These are phyloP conservation scores for Aspiorhynchus laticeps DNA, from an alignment of 2,113 vertebrate genomes.

Conservation along the genomic window DNA sequence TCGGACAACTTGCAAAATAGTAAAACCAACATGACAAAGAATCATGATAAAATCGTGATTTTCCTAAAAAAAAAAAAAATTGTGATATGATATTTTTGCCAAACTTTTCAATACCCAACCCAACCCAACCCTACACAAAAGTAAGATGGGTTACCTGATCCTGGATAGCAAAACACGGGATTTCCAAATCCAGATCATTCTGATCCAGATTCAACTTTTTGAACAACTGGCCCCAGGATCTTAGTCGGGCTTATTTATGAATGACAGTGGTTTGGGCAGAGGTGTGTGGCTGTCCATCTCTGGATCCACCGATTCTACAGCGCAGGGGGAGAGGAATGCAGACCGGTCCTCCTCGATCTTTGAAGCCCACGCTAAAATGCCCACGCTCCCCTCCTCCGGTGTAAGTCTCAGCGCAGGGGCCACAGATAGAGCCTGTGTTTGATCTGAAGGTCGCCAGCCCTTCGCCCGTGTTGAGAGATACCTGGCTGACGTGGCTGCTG, in stretches of 20 bases:
- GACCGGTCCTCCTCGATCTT: slow-evolving; percentile 79
- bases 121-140: too few species aligned
- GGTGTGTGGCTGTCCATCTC: slow-evolving; percentile 63
- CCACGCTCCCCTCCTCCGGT: slow-evolving; percentile 61
- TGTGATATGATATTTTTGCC: too few species aligned
- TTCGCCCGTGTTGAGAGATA: slow-evolving; percentile 92
- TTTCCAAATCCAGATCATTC: too few species aligned
- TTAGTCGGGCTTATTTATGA: slow-evolving; percentile 73
- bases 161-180: too few species aligned
- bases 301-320: slow-evolving; percentile 65
- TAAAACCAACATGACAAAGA: too few species aligned
- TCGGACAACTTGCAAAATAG: too few species aligned
- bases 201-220: too few species aligned
- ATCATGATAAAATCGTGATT: too few species aligned
- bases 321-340: slow-evolving; percentile 77
- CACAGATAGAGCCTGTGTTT: slow-evolving; percentile 95
- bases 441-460: slow-evolving; percentile 95
- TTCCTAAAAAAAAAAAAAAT: too few species aligned
- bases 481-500: slow-evolving; percentile 89
- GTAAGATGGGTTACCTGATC: too few species aligned
- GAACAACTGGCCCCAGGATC: not conserved
- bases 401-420: slow-evolving; percentile 65
- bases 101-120: too few species aligned
- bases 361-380: slow-evolving; percentile 88
- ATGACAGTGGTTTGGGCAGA: slow-evolving; percentile 65